These are phyloP conservation scores for Psammodynastes pulverulentus DNA, from an alignment of 2,113 vertebrate genomes.

Conservation along the genomic window DNA sequence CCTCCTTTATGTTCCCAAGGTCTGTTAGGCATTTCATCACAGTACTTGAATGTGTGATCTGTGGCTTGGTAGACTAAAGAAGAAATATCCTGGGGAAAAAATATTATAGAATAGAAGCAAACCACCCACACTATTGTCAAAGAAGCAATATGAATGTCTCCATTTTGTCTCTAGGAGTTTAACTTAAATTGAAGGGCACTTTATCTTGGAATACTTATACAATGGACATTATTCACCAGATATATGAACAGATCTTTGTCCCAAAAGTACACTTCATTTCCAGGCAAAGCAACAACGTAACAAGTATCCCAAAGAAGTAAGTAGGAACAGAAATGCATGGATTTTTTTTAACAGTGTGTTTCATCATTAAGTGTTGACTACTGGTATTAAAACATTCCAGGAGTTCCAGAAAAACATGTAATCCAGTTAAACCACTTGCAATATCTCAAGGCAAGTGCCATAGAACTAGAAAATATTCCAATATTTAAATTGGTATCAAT, in stretches of 20 bases:
- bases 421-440: not conserved
- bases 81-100: not conserved
- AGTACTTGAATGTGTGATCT: not conserved
- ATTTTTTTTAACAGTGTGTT: not conserved
- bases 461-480: not conserved
- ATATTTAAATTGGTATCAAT: not conserved
- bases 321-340: not conserved
- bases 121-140: not conserved
- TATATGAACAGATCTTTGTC: not conserved
- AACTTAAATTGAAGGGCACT: not conserved
- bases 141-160: not conserved
- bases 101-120: not conserved
- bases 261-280: not conserved
- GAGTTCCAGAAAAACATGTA: slow-evolving; percentile 17
- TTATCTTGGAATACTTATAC: not conserved
- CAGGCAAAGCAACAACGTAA: not conserved
- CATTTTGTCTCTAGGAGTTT: not conserved
- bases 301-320: not conserved
- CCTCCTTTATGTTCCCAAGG: not conserved
- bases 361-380: not conserved
- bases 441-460: not conserved
- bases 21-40: not conserved
- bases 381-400: not conserved
- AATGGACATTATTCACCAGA: not conserved
- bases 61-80: not conserved